A percentile compares a stretch with the other conserved stretches of the same genome.
Evolutionary conservation across 2,113 vertebrate species (phyloP).

Genomic region (Elaphurus davidianus): DNA sequence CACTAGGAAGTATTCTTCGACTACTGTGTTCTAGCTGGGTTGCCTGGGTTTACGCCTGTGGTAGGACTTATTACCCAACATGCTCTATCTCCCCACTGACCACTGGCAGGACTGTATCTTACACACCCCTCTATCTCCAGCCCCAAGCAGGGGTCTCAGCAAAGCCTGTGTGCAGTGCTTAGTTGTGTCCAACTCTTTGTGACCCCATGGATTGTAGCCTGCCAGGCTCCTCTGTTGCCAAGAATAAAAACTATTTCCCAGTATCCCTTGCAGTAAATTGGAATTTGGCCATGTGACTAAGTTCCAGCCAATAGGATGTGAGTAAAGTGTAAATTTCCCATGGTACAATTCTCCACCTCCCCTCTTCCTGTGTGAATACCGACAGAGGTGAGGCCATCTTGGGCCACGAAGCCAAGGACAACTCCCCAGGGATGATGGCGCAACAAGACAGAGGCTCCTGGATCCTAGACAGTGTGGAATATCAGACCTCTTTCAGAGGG

Average conservation of each 20-base stretch:
- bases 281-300: neutral
- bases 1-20: neutral
- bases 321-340: neutral
- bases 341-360: neutral
- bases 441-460: neutral
- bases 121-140: neutral
- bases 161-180: neutral
- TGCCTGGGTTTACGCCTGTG: neutral
- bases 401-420: neutral
- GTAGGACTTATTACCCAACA: neutral
- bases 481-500: neutral
- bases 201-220: neutral
- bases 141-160: neutral
- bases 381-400: neutral
- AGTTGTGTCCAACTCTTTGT: neutral
- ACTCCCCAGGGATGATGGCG: too few relatives aligned
- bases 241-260: slow-evolving; percentile 46
- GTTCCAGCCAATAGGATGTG: neutral
- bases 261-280: neutral
- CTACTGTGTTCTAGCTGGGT: neutral
- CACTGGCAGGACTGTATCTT: neutral
- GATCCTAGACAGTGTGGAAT: neutral
- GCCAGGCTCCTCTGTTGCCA: neutral
- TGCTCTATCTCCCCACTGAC: neutral
- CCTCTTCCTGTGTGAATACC: neutral